Conservation (phyloP, 2,888 invertebrate genomes). For the Gari tellinella region DNA sequence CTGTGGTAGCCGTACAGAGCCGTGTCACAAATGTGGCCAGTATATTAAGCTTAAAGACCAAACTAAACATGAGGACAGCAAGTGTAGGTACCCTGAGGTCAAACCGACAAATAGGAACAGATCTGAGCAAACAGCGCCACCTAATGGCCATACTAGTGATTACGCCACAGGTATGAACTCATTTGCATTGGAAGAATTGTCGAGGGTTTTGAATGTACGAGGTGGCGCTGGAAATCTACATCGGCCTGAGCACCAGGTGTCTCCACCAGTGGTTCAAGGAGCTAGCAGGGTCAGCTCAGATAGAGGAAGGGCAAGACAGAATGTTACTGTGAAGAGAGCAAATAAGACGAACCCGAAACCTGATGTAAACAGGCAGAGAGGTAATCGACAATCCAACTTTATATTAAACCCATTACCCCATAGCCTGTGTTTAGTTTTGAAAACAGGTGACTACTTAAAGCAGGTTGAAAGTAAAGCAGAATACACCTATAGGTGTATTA, state of each 20-base stretch:
- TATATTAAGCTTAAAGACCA: constrained; percentile 90
- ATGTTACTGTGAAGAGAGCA: background rate
- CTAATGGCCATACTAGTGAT: background rate
- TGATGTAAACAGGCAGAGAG: constrained; percentile 1
- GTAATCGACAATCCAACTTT: too few species aligned
- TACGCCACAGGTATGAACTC: constrained; percentile 13
- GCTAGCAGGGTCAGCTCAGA: too few species aligned
- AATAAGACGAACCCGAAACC: constrained; percentile 29
- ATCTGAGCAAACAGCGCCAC: background rate
- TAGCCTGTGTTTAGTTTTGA: too few species aligned
- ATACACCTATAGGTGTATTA: too few species aligned
- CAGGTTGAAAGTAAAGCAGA: too few species aligned
- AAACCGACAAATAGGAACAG: constrained; percentile 49
- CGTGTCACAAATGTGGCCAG: constrained; percentile 89
- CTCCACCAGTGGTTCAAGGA: too few species aligned
- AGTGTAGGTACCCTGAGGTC: constrained; percentile 70
- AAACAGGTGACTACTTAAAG: too few species aligned
- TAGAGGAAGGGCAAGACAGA: background rate
- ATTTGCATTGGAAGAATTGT: constrained; percentile 44
- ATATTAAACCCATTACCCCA: too few species aligned
- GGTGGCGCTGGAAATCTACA: background rate
- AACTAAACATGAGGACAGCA: constrained; percentile 87
- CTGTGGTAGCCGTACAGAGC: constrained; percentile 90
- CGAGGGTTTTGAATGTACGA: constrained; percentile 28
- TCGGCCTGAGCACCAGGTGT: too few species aligned